Evolutionary conservation across 2,113 vertebrate genomes (phyloP).

Genomic region (Mormyrus iriodes): DNA sequence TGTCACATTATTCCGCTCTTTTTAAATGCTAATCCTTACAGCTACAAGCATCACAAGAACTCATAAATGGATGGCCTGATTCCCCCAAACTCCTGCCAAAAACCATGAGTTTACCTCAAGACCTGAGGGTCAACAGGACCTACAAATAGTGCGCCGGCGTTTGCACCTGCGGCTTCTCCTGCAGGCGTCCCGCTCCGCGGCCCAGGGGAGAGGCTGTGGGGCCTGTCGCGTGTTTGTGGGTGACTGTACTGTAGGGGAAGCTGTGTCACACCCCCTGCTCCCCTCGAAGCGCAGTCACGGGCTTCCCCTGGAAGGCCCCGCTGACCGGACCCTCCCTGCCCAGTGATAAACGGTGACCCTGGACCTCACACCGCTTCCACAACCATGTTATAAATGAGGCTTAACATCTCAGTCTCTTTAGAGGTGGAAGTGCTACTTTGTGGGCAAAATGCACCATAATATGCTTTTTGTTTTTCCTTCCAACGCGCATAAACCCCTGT

Average conservation of each 20-base stretch:
- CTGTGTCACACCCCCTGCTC: background rate
- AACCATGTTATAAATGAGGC: background rate
- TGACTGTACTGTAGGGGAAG: background rate
- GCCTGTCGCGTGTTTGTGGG: background rate
- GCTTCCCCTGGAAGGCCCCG: background rate
- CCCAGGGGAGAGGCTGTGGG: background rate
- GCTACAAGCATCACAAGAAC: conserved; percentile 54
- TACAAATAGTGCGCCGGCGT: conserved; percentile 17
- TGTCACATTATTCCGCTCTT: conserved; percentile 48
- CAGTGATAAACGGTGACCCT: background rate
- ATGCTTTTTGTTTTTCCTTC: background rate
- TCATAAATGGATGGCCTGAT: conserved; percentile 59
- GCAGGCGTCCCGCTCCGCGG: background rate
- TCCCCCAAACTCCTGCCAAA: conserved; percentile 55
- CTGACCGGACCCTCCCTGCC: background rate
- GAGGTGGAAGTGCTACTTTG: conserved; percentile 10
- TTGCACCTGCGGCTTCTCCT: background rate
- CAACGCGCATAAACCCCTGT: background rate
- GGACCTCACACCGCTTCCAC: background rate
- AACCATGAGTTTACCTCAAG: conserved; percentile 56
- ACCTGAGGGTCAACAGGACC: conserved; percentile 42
- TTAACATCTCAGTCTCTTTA: background rate
- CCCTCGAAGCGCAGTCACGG: background rate
- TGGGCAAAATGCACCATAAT: conserved; percentile 17
- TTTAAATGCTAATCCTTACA: conserved; percentile 58